Percentiles rank a stretch among this genome's conserved stretches.
Evolutionary conservation across 1,140 invertebrate species (phyloP).

Genomic region (Semibalanus balanoides): DNA sequence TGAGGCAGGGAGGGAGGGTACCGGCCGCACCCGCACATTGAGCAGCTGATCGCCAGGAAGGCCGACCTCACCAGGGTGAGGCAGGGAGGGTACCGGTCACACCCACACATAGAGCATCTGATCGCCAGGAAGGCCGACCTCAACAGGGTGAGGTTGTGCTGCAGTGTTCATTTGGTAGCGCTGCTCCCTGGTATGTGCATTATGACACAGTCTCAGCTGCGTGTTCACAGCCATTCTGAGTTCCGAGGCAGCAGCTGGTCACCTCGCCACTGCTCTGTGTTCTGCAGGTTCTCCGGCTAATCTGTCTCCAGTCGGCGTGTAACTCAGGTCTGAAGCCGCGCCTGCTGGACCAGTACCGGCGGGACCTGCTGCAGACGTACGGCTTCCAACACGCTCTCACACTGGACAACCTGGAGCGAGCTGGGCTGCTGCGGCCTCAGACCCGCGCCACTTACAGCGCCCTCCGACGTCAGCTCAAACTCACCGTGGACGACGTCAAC

Average conservation of each 20-base stretch:
- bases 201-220: too few relatives aligned
- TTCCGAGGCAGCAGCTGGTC: too few relatives aligned
- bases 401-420: constrained; percentile 74
- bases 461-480: constrained; percentile 46
- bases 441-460: constrained; percentile 31
- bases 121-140: constrained; percentile 51
- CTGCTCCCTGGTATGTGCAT: too few relatives aligned
- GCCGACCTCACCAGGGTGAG: background rate
- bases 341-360: constrained; percentile 78
- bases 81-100: constrained; percentile 52
- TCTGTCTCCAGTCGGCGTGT: constrained; percentile 71
- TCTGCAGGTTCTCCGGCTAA: constrained; percentile 55
- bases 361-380: constrained; percentile 81
- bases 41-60: constrained; percentile 75
- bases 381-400: constrained; percentile 72
- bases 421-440: constrained; percentile 60
- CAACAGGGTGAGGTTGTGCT: background rate
- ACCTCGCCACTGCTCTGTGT: too few relatives aligned
- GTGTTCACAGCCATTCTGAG: too few relatives aligned
- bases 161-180: too few relatives aligned
- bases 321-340: constrained; percentile 72
- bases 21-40: constrained; percentile 71
- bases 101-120: constrained; percentile 75
- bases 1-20: constrained; percentile 31
- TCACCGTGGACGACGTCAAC: constrained; percentile 74